These are phyloP conservation scores for Cheiracanthium punctorium DNA, from an alignment of 2,888 invertebrate genomes.

Conservation along the genomic window DNA sequence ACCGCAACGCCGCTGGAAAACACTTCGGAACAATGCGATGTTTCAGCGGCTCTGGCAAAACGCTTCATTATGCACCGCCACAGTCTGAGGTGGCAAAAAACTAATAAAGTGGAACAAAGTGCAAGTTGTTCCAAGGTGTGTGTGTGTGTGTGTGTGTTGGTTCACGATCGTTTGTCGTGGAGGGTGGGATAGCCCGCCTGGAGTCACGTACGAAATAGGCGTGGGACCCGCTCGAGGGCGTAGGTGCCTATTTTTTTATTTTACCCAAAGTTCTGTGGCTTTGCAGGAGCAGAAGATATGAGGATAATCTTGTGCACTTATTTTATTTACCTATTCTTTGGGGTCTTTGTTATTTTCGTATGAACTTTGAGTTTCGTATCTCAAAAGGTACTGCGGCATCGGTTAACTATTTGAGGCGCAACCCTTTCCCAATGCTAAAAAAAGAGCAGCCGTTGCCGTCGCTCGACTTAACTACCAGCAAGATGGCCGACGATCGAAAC, in stretches of 20 bases:
- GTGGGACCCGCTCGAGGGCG: neutral
- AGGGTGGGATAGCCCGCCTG: neutral
- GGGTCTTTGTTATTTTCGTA: too few relatives aligned
- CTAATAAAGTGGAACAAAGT: neutral
- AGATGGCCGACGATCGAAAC: too few relatives aligned
- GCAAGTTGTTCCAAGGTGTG: neutral
- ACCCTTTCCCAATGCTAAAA: too few relatives aligned
- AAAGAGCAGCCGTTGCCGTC: too few relatives aligned
- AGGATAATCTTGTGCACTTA: too few relatives aligned
- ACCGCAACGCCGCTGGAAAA: neutral
- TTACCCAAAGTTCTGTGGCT: neutral
- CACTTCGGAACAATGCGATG: constrained; percentile 1
- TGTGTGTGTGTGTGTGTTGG: too few relatives aligned
- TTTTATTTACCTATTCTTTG: too few relatives aligned
- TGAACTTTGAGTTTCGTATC: too few relatives aligned
- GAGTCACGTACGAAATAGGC: neutral
- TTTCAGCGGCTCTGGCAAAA: neutral
- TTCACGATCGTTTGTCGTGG: neutral
- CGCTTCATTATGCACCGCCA: neutral
- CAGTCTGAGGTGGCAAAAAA: neutral
- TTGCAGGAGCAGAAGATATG: neutral
- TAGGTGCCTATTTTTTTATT: too few relatives aligned
- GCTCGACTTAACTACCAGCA: too few relatives aligned
- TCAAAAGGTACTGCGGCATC: too few relatives aligned
- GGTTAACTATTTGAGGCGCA: too few relatives aligned